Conservation (phyloP, 37 sponge, comb jelly and placozoan genomes). For the Eunapius fragilis region DNA sequence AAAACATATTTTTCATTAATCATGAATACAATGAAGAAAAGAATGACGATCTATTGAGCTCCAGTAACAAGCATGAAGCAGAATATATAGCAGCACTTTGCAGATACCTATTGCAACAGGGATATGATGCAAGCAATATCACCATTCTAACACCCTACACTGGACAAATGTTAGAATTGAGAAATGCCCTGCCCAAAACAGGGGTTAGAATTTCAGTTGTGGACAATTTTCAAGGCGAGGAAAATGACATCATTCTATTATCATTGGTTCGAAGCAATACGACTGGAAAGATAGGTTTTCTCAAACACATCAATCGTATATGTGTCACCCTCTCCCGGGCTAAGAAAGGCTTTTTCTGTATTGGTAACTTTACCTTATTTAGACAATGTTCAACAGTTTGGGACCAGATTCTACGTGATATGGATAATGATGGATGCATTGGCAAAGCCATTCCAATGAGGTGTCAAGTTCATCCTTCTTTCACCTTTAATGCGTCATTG, state of each 20-base stretch:
- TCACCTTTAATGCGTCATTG: conserved; percentile 7
- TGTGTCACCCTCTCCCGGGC: conserved; percentile 97
- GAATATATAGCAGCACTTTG: conserved; percentile 65
- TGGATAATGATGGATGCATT: conserved; percentile 36
- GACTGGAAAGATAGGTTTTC: conserved; percentile 73
- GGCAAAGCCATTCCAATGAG: conserved; percentile 58
- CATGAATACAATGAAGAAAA: conserved; percentile 48
- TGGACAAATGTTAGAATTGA: conserved; percentile 79
- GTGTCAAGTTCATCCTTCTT: conserved; percentile 80
- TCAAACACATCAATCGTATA: conserved; percentile 78
- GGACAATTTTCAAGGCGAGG: conserved; percentile 98
- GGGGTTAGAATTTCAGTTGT: conserved; percentile 73
- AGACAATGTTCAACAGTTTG: conserved; percentile 40
- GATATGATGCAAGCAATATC: conserved; percentile 64
- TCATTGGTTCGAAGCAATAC: conserved; percentile 84
- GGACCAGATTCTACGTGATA: conserved; percentile 47
- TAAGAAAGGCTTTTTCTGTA: conserved; percentile 84
- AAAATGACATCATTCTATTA: conserved; percentile 92
- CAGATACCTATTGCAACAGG: conserved; percentile 71
- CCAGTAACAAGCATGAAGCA: conserved; percentile 80
- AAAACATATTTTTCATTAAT: conserved; percentile 69
- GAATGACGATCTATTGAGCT: conserved; percentile 47
- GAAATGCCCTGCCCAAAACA: conserved; percentile 39
- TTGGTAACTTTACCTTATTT: conserved; percentile 86
- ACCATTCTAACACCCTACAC: conserved; percentile 87